Evolutionary conservation across 2,113 vertebrate species (phyloP).

Genomic region (Hypocryptadius cinnamomeus): DNA sequence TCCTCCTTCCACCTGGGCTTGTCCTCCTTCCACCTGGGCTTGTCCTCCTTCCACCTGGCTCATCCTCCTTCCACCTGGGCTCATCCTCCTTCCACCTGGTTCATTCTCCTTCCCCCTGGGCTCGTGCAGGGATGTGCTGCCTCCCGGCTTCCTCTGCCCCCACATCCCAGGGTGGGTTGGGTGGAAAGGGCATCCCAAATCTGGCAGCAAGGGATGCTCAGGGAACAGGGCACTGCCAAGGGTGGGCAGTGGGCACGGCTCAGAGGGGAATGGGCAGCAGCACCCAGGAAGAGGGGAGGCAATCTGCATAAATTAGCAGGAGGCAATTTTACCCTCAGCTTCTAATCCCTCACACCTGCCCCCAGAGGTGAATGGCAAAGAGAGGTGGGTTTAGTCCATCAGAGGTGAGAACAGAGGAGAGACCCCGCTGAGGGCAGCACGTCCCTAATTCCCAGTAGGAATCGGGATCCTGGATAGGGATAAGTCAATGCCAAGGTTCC

Average conservation of each 20-base stretch:
- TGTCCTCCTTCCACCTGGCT: not conserved
- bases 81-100: not conserved
- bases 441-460: not conserved
- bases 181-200: not conserved
- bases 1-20: too few species aligned
- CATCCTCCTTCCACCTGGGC: not conserved
- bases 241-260: rapidly evolving
- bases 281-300: rapidly evolving
- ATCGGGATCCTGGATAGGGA: not conserved
- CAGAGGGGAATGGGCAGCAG: rapidly evolving
- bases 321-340: not conserved
- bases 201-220: rapidly evolving
- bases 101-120: not conserved
- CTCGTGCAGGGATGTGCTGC: rapidly evolving
- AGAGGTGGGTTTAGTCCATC: not conserved
- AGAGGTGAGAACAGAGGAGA: not conserved
- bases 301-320: not conserved
- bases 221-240: not conserved
- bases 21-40: too few species aligned
- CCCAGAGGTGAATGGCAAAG: not conserved
- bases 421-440: rapidly evolving
- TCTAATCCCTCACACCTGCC: not conserved
- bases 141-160: rapidly evolving
- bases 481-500: not conserved
- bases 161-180: rapidly evolving